Conservation (phyloP, 2,888 invertebrate genomes). For the Phymatocera aterrima region DNA sequence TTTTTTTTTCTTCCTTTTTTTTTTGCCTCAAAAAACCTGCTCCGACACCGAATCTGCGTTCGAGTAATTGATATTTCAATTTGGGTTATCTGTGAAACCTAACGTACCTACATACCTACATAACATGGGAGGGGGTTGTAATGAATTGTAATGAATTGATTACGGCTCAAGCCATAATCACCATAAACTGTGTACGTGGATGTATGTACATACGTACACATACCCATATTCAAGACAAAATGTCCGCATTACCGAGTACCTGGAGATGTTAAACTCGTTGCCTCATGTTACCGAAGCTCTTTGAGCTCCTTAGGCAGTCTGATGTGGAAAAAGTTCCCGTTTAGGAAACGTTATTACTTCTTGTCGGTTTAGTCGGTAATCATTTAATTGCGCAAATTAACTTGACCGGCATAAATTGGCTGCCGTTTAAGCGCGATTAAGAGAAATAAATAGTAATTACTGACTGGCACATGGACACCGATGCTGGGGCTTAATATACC, state of each 20-base stretch:
- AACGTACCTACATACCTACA: not conserved
- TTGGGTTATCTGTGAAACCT: too few species aligned
- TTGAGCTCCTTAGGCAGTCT: conserved; percentile 29
- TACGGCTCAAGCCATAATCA: not conserved
- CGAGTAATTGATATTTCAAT: not conserved
- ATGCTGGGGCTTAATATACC: not conserved
- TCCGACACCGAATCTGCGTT: not conserved
- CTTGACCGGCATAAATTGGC: conserved; percentile 69
- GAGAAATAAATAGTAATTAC: conserved; percentile 72
- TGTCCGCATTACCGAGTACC: not conserved
- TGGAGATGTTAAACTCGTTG: conserved; percentile 28
- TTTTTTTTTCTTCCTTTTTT: too few species aligned
- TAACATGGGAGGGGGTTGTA: not conserved
- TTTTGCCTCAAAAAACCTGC: not conserved
- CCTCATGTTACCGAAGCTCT: conserved; percentile 28
- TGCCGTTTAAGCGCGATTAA: conserved; percentile 71
- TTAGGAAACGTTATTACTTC: conserved; percentile 17
- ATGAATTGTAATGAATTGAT: not conserved
- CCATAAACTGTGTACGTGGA: conserved; percentile 1
- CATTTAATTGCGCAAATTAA: conserved; percentile 73
- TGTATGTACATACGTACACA: too few species aligned
- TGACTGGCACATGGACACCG: conserved; percentile 52
- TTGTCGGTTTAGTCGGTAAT: conserved; percentile 61
- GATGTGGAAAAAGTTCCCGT: conserved; percentile 34
- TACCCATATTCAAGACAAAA: conserved; percentile 29